Conservation (phyloP, 2,797 vertebrate species). For the Acanthurus tractus region DNA sequence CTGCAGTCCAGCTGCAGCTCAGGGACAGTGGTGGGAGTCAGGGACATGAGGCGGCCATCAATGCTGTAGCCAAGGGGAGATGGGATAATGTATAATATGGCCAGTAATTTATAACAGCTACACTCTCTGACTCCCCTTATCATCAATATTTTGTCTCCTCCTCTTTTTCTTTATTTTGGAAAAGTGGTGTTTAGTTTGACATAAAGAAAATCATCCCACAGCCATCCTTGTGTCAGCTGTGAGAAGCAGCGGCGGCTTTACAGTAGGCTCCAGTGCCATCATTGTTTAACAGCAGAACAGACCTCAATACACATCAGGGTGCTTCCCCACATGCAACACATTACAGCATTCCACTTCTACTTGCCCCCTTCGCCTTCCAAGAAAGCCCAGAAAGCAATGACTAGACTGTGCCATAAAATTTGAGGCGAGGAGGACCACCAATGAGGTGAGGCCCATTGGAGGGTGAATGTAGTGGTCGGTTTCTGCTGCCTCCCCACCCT, state of each 20-base stretch:
- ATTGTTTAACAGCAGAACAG: constrained; percentile 40
- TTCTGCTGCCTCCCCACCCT: constrained; percentile 35
- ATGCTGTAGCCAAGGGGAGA: constrained; percentile 10
- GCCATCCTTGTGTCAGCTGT: constrained; percentile 24
- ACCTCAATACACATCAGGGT: constrained; percentile 35
- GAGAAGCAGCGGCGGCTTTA: constrained; percentile 14
- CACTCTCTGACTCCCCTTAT: too few relatives aligned
- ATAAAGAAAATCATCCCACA: constrained; percentile 3
- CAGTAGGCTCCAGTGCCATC: constrained; percentile 25
- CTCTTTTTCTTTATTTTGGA: neutral
- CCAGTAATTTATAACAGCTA: constrained; percentile 14
- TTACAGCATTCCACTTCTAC: constrained; percentile 62
- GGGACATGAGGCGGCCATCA: constrained; percentile 40
- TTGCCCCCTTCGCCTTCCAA: constrained; percentile 50
- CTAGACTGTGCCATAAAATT: constrained; percentile 70
- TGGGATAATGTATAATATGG: constrained; percentile 1
- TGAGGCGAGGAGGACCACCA: constrained; percentile 73
- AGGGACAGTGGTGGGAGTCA: constrained; percentile 66
- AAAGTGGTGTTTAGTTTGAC: neutral
- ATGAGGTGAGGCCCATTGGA: constrained; percentile 62
- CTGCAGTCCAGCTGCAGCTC: constrained; percentile 74
- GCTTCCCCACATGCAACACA: constrained; percentile 50
- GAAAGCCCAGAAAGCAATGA: constrained; percentile 56
- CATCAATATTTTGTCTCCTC: neutral
- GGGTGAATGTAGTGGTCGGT: constrained; percentile 49